Evolutionary conservation across 92 coral and sea anemone genomes (phyloP), one percentile per base, ranked within the genome.

Genomic region (Nematostella vectensis): DNA sequence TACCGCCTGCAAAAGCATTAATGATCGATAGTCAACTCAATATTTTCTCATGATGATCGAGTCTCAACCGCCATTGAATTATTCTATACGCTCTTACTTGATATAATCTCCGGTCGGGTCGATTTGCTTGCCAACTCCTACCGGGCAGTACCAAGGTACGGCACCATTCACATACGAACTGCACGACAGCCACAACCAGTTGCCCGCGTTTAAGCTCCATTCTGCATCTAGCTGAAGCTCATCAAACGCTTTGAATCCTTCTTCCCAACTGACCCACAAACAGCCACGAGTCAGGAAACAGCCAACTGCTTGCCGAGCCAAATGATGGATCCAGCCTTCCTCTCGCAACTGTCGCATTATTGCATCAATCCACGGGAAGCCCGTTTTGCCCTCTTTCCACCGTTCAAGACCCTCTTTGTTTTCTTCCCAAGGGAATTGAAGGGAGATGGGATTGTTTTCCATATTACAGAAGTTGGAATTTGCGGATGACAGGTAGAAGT

Each of bases 291-390:
- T 86, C 31, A 86, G 72, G 48, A 86, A 86, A 38, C 81, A 81
- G 20, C 85, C 79, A 4, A 81, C 77, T 13, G 84, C 77, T 55
- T 76, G 71, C 10, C 88, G 79, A 25, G 82, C 96, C 16, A 71
- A 44, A 50, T 67, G 69, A 49, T 55, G 77, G 43, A 86, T 77
- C 96, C 96, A 86, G 6, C 96, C 96, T 47, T 86, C 88, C 33
- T 72, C 70, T 0, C 61, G 56, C 6, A 81, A 56, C 74, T 86
- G 88, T 15, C 88, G 70, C 80, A 86, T 75, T 28, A 81, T 81
- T 9, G 96, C 88, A 69, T 86, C 95, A 33, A 86, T 86, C 88
- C 88, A 81, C 18, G 95, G 95, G 58, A 80, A 80, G 10, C 95
- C 95, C 30, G 95, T 86, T 47, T 53, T 60, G 9, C 85, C 95